Evolutionary conservation across 2,113 vertebrate genomes (phyloP).

Genomic region (Thalassoma bifasciatum): DNA sequence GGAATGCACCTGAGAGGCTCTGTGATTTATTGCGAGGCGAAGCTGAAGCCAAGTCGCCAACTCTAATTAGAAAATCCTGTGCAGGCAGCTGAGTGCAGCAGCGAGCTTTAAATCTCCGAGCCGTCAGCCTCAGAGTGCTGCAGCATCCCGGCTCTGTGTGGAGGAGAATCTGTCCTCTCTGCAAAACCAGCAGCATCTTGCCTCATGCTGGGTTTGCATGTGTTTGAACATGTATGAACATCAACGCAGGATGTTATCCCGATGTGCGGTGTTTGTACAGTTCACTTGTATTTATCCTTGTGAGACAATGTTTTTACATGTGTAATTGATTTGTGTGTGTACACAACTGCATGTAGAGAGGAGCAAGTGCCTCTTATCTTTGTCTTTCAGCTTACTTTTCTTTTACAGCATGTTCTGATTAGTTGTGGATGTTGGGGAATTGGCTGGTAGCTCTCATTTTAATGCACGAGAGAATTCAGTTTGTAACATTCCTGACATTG

Average conservation of each 20-base stretch:
- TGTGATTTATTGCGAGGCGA: slow-evolving; percentile 83
- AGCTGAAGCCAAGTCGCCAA: slow-evolving; percentile 79
- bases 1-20: slow-evolving; percentile 81
- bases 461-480: no score
- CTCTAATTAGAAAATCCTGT: slow-evolving; percentile 87
- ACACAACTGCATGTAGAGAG: no score
- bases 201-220: background rate
- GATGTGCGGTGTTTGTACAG: background rate
- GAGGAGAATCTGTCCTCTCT: slow-evolving; percentile 21
- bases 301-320: background rate
- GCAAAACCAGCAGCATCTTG: background rate
- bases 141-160: slow-evolving; percentile 48
- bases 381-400: no score
- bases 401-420: no score
- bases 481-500: no score
- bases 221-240: background rate
- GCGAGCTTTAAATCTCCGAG: slow-evolving; percentile 76
- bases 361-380: no score
- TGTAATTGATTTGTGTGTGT: background rate
- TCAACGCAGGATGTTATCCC: background rate
- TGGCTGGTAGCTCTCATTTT: no score
- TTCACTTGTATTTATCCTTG: background rate
- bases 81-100: slow-evolving; percentile 80
- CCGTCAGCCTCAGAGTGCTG: slow-evolving; percentile 70
- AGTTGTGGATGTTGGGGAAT: no score